phyloP scores from a whole-genome alignment of 2,113 vertebrate species.

The Noturus placidus region DNA sequence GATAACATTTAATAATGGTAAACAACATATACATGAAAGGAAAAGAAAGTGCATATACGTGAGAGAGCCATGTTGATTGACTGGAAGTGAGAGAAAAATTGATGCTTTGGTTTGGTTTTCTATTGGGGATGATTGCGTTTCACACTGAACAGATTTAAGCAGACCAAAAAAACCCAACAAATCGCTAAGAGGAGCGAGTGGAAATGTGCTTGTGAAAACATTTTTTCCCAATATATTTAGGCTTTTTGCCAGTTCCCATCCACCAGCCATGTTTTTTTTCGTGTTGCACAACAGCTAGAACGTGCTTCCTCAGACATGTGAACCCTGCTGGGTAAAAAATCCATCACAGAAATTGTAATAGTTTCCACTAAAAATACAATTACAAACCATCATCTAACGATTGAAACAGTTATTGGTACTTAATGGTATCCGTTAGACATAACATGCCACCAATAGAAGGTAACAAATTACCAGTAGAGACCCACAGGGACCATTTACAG shows the following conservation, averaged over 20 bases:
- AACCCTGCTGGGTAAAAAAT: too few species aligned
- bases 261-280: background rate
- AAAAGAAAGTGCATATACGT: background rate
- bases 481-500: too few species aligned
- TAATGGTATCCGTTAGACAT: too few species aligned
- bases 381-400: too few species aligned
- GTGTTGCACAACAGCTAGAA: background rate
- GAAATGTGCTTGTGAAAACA: background rate
- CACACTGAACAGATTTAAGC: background rate
- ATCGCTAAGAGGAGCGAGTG: background rate
- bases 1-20: too few species aligned
- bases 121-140: background rate
- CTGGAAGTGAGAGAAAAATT: background rate
- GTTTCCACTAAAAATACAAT: too few species aligned
- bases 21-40: background rate
- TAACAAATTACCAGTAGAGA: too few species aligned
- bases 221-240: background rate
- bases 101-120: background rate
- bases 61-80: background rate
- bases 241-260: background rate
- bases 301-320: background rate
- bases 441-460: too few species aligned
- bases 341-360: too few species aligned
- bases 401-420: too few species aligned
- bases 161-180: background rate